Base-by-base conservation (phyloP, 2,113 vertebrate genomes). In the Clarias magur region DNA sequence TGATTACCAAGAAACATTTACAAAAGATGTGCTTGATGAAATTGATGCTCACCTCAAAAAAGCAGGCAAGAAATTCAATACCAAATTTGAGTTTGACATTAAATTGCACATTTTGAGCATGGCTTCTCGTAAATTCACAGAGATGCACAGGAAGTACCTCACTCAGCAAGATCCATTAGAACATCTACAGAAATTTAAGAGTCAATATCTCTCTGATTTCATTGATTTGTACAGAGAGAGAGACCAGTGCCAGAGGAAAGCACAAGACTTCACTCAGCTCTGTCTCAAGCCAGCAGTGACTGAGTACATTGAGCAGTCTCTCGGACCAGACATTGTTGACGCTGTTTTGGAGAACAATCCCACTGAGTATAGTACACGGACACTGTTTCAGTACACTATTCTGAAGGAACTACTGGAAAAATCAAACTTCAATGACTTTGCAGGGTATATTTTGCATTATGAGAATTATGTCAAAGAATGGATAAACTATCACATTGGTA, bases 301-400 rank as follows among this genome's bases (percentile, higher is more conserved):
- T 34, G 85, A 88, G 0, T 91, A 85, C 65, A 89, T 93, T 5
- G 76, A 79, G 5, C 81, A 85, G 53, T 82, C 63, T 34, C 56
- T 94, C 48, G 92, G 93, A 75, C 42, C 83, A 4, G 2, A 93
- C 0, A 93, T 94, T 63, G 92, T 92, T 21, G 91, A 93, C 57
- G 23, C 81, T 23, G 88, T 94, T 72, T 1, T 91, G 87, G 81
- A 2, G 25, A 83, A 84, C 27, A 53, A 2, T 17, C 17, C 90
- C 25, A 27, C 65, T 30, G 56, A 89, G n/a, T 93, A 87, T 34
- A 85, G 88, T 25, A 65, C 92, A 0, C 89, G 89, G 1, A 70
- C 65, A 4, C 72, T 42, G 34, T 93, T 94, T 83, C 93, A 93
- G 82, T 91, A 84, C 85, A 86, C 82, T 38, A 42, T 94, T 80